A percentile compares a stretch with the other conserved stretches of the same genome.
Conservation (phyloP, 2,113 vertebrate genomes). For the Archocentrus centrarchus region DNA sequence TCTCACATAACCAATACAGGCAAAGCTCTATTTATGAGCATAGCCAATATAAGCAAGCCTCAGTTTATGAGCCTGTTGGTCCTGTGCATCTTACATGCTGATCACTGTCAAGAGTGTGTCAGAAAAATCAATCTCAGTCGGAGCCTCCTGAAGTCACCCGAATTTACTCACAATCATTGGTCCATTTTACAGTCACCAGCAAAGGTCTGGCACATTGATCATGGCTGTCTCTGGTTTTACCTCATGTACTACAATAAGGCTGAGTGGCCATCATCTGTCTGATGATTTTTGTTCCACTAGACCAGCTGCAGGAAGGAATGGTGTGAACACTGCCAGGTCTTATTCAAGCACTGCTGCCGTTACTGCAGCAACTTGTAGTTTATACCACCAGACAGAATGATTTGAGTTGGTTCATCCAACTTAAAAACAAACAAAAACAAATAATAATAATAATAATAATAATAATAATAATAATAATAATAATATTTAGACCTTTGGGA, state of each 20-base stretch:
- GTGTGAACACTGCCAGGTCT: background rate
- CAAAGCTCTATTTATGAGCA: background rate
- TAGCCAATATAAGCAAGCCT: slow-evolving; percentile 25
- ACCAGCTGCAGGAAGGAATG: background rate
- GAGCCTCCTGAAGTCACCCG: slow-evolving; percentile 8
- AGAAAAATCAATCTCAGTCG: slow-evolving; percentile 53
- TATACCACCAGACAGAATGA: background rate
- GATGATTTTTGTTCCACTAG: slow-evolving; percentile 19
- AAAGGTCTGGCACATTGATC: background rate
- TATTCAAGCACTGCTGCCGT: background rate
- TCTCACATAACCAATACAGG: slow-evolving; percentile 9
- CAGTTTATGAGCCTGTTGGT: slow-evolving; percentile 23
- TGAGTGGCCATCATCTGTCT: background rate
- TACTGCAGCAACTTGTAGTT: slow-evolving; percentile 2
- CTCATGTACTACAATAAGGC: background rate
- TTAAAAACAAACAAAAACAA: background rate
- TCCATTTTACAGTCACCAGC: slow-evolving; percentile 13
- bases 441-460: too few species aligned
- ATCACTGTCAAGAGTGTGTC: slow-evolving; percentile 17
- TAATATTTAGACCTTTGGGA: background rate
- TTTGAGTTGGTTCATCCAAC: background rate
- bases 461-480: too few species aligned
- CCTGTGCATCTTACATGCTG: background rate
- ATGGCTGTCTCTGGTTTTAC: background rate
- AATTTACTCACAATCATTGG: background rate